Conservation (phyloP, 2,797 vertebrate genomes). For the Falco columbarius region DNA sequence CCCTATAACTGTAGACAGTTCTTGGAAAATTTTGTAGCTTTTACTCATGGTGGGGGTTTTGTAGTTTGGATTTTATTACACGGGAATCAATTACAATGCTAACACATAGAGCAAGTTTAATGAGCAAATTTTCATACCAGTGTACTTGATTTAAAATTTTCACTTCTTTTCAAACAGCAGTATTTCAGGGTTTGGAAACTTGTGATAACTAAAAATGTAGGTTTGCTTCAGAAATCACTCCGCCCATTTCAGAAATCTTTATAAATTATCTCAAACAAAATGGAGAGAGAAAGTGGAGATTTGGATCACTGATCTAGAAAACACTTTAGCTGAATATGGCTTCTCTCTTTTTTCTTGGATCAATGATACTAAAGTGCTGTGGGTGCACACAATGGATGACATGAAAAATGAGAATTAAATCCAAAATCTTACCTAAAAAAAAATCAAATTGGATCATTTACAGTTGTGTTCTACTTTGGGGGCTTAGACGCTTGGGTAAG, state of each 20-base stretch:
- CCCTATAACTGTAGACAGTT: not conserved
- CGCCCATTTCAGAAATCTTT: not conserved
- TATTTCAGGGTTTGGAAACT: not conserved
- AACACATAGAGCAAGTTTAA: not conserved
- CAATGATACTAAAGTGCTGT: not conserved
- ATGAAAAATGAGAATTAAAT: not conserved
- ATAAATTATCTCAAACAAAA: not conserved
- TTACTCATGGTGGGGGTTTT: not conserved
- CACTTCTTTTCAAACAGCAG: not conserved
- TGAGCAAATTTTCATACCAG: not conserved
- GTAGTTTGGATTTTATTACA: not conserved
- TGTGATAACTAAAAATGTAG: not conserved
- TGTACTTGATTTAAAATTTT: not conserved
- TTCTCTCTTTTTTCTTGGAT: not conserved
- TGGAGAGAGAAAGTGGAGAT: not conserved
- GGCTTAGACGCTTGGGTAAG: fast-evolving
- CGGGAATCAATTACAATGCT: not conserved
- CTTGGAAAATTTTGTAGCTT: not conserved
- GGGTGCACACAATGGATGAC: not conserved
- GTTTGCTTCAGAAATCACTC: not conserved
- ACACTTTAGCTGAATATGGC: not conserved
- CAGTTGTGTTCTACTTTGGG: not conserved
- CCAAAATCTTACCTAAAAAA: not conserved
- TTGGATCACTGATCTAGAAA: not conserved
- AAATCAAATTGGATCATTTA: not conserved